Percentiles rank a stretch among this genome's conserved stretches.
Conservation (phyloP, 2,797 vertebrate species). For the Eospalax fontanierii region DNA sequence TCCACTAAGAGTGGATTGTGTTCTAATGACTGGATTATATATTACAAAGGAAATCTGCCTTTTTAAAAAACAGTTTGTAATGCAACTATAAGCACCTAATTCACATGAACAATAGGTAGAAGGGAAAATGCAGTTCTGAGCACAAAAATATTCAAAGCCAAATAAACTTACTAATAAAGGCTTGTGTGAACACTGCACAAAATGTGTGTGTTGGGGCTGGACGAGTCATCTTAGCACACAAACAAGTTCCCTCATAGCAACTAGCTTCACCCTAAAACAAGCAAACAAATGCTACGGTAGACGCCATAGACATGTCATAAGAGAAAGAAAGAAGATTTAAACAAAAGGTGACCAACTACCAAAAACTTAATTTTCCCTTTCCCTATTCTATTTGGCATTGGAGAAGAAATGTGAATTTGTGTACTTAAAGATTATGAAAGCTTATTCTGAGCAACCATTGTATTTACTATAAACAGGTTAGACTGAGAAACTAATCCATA, state of each 20-base stretch:
- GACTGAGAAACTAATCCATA: conserved; percentile 4
- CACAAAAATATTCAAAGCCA: conserved; percentile 27
- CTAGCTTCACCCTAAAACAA: conserved; percentile 48
- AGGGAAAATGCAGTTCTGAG: conserved; percentile 50
- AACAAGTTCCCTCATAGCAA: conserved; percentile 13
- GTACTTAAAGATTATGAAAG: conserved; percentile 27
- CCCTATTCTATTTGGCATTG: neutral
- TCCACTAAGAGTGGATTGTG: neutral
- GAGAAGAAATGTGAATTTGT: conserved; percentile 54
- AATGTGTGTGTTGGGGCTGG: neutral
- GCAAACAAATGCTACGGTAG: neutral
- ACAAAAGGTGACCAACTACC: conserved; percentile 20
- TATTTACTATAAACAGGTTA: conserved; percentile 13
- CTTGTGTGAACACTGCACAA: conserved; percentile 13
- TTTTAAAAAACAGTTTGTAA: conserved; percentile 65
- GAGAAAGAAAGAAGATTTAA: neutral
- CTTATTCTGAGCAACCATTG: neutral
- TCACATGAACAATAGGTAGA: conserved; percentile 33
- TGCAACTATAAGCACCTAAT: conserved; percentile 35
- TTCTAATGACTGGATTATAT: neutral
- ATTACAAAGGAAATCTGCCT: conserved; percentile 49
- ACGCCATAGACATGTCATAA: conserved; percentile 23
- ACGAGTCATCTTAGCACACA: conserved; percentile 6
- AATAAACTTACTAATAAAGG: conserved; percentile 55
- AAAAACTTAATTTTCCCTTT: conserved; percentile 27